Evolutionary conservation across 2,113 vertebrate species (phyloP).

Genomic region (Gila orcuttii): DNA sequence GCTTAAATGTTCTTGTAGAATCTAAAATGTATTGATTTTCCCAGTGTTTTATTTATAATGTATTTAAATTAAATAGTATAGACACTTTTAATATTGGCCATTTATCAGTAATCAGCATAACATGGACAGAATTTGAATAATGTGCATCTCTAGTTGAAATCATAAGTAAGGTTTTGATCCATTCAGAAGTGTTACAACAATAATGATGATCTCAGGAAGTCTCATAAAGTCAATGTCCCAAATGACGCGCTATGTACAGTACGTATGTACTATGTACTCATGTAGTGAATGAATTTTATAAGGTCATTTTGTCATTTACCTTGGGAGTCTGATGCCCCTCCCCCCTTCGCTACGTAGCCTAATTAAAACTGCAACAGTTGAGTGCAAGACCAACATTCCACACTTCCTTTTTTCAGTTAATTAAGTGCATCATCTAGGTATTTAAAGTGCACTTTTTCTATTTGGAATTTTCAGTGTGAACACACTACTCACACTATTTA

Average conservation of each 20-base stretch:
- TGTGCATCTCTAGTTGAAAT: not conserved
- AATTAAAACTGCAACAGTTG: too few relatives aligned
- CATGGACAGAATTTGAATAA: not conserved
- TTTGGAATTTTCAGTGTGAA: not conserved
- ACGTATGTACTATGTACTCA: too few relatives aligned
- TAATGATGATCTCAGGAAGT: not conserved
- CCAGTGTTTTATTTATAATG: not conserved
- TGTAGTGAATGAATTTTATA: too few relatives aligned
- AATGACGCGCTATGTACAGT: too few relatives aligned
- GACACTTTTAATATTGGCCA: not conserved
- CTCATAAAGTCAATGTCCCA: not conserved
- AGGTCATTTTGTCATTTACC: too few relatives aligned
- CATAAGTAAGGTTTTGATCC: not conserved
- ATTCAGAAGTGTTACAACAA: not conserved
- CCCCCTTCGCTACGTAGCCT: too few relatives aligned
- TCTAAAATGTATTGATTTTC: not conserved
- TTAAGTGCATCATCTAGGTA: too few relatives aligned
- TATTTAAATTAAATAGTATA: not conserved
- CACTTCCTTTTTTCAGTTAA: too few relatives aligned
- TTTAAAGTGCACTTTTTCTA: too few relatives aligned
- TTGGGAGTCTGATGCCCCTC: too few relatives aligned
- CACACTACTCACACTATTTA: not conserved
- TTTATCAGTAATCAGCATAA: not conserved
- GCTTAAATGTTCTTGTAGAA: not conserved
- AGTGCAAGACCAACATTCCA: too few relatives aligned